Evolutionary conservation across 2,113 vertebrate genomes (phyloP).

Genomic region (Megaceryle maxima): DNA sequence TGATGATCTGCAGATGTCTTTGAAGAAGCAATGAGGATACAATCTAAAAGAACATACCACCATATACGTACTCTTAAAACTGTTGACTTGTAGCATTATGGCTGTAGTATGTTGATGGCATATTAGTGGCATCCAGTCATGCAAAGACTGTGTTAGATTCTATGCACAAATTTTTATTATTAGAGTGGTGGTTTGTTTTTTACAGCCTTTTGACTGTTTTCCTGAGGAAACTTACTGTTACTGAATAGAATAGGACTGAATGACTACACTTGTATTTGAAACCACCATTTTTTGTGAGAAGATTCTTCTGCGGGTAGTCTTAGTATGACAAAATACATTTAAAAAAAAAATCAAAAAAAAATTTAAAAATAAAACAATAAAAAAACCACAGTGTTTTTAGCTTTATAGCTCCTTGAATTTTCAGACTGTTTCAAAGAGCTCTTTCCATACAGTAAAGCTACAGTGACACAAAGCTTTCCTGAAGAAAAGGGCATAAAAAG

Average conservation of each 20-base stretch:
- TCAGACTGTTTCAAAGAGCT: constrained; percentile 55
- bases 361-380: neutral
- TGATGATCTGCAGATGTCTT: constrained; percentile 44
- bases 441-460: constrained; percentile 5
- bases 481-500: constrained; percentile 5
- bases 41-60: constrained; percentile 52
- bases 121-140: constrained; percentile 53
- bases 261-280: constrained; percentile 32
- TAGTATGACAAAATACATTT: neutral
- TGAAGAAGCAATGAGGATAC: constrained; percentile 56
- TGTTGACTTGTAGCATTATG: constrained; percentile 49
- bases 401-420: constrained; percentile 59
- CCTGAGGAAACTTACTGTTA: constrained; percentile 55
- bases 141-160: constrained; percentile 54
- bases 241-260: constrained; percentile 20
- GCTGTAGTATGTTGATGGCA: constrained; percentile 55
- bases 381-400: constrained; percentile 32
- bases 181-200: constrained; percentile 51
- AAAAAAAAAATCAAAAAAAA: neutral
- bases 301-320: constrained; percentile 1
- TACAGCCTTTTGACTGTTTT: constrained; percentile 46
- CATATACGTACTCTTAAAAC: constrained; percentile 53
- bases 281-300: constrained; percentile 49
- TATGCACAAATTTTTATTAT: constrained; percentile 64
- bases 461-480: constrained; percentile 29